Evolutionary conservation across 2,888 invertebrate species (phyloP).

Genomic region (Diaphora mendica): DNA sequence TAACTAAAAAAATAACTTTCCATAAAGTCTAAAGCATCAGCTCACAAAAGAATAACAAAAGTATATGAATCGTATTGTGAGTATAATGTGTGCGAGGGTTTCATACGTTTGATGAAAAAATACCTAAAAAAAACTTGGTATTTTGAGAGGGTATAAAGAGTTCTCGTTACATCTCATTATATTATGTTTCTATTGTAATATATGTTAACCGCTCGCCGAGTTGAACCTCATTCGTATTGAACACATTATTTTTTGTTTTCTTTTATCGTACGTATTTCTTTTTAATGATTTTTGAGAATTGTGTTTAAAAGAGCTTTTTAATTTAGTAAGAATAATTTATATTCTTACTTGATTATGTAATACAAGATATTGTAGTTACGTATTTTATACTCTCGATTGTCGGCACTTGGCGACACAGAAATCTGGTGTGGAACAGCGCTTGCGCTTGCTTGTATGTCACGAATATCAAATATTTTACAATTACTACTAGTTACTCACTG

Average conservation of each 20-base stretch:
- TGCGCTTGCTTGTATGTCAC: too few species aligned
- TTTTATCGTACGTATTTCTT: background rate
- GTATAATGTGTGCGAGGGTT: background rate
- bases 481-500: too few species aligned
- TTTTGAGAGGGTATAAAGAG: background rate
- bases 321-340: background rate
- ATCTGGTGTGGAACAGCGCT: too few species aligned
- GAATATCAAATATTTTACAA: too few species aligned
- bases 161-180: conserved; percentile 11
- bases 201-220: background rate
- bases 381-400: too few species aligned
- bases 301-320: background rate
- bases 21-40: background rate
- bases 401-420: too few species aligned
- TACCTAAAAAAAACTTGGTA: background rate
- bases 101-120: background rate
- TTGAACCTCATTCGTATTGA: background rate
- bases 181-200: conserved; percentile 3
- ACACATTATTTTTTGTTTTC: conserved; percentile 3
- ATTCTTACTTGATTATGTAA: background rate
- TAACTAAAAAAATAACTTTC: background rate
- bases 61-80: background rate
- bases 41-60: conserved; percentile 3
- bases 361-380: background rate
- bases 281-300: background rate